Evolutionary conservation across 2,113 vertebrate genomes (phyloP), one percentile per base, ranked within the genome.

Genomic region (Aviceda subcristata): DNA sequence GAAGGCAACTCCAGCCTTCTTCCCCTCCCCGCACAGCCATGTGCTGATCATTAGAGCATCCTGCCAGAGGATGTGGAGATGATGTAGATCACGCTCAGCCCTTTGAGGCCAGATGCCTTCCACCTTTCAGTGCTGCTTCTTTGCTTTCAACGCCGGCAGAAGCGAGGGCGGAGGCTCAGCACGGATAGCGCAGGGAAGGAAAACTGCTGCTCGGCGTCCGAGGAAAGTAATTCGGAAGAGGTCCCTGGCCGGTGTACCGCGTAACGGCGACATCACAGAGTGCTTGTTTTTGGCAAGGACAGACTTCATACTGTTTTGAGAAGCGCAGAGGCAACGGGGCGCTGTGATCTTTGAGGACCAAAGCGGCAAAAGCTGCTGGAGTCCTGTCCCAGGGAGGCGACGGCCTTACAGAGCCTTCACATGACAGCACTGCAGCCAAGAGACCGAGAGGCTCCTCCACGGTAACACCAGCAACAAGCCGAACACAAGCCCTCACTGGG

Each of bases 201-300:
- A 60, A 90, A 24, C 2, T 5, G 8, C 17, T 10, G 66, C 76
- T 63, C 15, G 27, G 72, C 20, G 9, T 43, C 67, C 11, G 3
- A 64, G 4, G 3, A 13, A 24, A 82, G 41, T 12, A 10, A 51
- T 4, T 19, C 1, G 7, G 78, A 27, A 50, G 38, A 75, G 86
- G 76, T 34, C 48, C 71, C 45, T 1, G 2, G 60, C 50, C 26
- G 53, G 41, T 0, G 22, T 9, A 20, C 41, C 4, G 0, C 56
- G 1, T 2, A 4, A 11, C 6, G 1, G 38, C 0, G 2, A 39
- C 14, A 7, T 38, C 71, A 71, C 1, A 1, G 50, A 69, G 57
- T 0, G 2, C 51, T 41, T 0, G 41, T 6, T 2, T 75, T 50
- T 51, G 91, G 82, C 82, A 45, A 50, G 91, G 82, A 27, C 10